phyloP scores from a whole-genome alignment of 1,140 invertebrate genomes.

The Anoplophora glabripennis region DNA sequence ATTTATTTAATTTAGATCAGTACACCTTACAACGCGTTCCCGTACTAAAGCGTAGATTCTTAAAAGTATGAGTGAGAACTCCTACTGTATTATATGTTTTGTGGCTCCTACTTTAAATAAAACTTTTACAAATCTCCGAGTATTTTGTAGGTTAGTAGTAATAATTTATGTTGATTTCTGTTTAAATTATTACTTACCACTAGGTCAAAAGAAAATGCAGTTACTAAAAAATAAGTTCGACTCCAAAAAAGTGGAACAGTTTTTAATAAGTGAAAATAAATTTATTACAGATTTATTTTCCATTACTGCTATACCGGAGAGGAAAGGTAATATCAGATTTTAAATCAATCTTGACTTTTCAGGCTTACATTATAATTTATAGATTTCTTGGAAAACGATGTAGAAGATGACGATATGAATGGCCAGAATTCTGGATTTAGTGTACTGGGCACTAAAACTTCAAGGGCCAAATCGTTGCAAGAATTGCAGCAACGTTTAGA shows the following conservation, averaged over 20 bases:
- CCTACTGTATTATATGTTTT: too few relatives aligned
- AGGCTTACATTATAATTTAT: slow-evolving; percentile 31
- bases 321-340: slow-evolving; percentile 32
- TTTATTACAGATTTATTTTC: slow-evolving; percentile 51
- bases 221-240: slow-evolving; percentile 41
- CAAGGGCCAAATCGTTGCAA: slow-evolving; percentile 50
- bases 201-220: slow-evolving; percentile 26
- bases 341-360: slow-evolving; percentile 9
- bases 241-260: slow-evolving; percentile 38
- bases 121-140: too few relatives aligned
- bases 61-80: too few relatives aligned
- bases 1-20: too few relatives aligned
- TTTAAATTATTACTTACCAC: too few relatives aligned
- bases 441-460: slow-evolving; percentile 29
- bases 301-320: slow-evolving; percentile 48
- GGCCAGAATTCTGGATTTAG: slow-evolving; percentile 16
- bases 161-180: too few relatives aligned
- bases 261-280: slow-evolving; percentile 47
- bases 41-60: too few relatives aligned
- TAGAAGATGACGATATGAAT: slow-evolving; percentile 16
- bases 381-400: slow-evolving; percentile 24
- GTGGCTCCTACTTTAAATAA: too few relatives aligned
- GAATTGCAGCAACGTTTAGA: slow-evolving; percentile 52
- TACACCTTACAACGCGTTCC: too few relatives aligned
- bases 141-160: too few relatives aligned